Evolutionary conservation across 2,888 invertebrate species (phyloP).

Genomic region (Syrphus vitripennis): DNA sequence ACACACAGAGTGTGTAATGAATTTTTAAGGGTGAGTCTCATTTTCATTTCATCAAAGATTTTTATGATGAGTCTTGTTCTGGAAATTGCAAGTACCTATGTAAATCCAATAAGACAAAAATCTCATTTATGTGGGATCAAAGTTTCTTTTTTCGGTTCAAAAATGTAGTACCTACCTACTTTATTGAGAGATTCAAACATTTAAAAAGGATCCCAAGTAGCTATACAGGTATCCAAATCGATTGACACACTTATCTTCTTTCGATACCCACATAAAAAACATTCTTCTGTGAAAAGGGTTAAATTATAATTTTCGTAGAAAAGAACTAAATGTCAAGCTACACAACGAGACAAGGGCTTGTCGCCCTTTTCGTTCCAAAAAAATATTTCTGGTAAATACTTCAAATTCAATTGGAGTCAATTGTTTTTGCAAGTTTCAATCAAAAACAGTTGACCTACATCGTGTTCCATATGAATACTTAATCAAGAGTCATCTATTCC

Average conservation of each 20-base stretch:
- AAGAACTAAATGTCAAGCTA: too few species aligned
- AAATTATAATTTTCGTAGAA: too few species aligned
- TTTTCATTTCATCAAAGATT: conserved; percentile 21
- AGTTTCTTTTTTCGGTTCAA: background rate
- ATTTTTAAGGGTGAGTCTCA: conserved; percentile 55
- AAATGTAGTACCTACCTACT: background rate
- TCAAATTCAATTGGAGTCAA: background rate
- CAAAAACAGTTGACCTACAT: conserved; percentile 16
- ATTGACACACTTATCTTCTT: background rate
- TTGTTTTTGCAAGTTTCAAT: background rate
- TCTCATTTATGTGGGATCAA: conserved; percentile 21
- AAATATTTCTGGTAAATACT: background rate
- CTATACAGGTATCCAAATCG: background rate
- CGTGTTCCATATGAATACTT: background rate
- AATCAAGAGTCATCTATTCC: background rate
- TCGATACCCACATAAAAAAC: too few species aligned
- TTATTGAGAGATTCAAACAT: background rate
- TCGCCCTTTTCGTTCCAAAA: background rate
- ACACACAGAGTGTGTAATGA: conserved; percentile 35
- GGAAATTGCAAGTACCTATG: background rate
- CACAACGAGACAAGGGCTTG: too few species aligned
- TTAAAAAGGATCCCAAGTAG: background rate
- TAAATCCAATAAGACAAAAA: conserved; percentile 34
- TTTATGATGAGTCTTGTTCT: background rate
- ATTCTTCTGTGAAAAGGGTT: too few species aligned